phyloP scores from a whole-genome alignment of 2,113 vertebrate species.

The Peromyscus polionotus region DNA sequence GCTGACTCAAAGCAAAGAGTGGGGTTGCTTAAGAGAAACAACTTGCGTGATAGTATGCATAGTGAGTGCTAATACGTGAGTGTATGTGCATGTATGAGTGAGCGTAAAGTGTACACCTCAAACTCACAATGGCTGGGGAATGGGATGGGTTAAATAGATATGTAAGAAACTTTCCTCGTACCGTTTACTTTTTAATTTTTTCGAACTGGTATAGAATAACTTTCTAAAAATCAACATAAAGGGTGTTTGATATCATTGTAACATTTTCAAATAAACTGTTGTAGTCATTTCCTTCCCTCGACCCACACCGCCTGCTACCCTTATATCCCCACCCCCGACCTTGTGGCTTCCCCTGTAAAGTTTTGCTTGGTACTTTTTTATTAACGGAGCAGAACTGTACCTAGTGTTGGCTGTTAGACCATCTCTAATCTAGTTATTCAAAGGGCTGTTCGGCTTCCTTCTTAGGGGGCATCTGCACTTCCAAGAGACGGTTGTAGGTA shows the following conservation, averaged over 20 bases:
- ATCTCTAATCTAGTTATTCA: background rate
- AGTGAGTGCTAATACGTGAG: background rate
- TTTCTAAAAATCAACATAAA: background rate
- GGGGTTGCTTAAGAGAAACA: background rate
- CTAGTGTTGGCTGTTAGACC: background rate
- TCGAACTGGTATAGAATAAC: background rate
- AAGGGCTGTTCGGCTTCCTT: background rate
- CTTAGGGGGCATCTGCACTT: background rate
- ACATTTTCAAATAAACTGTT: background rate
- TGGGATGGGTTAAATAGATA: background rate
- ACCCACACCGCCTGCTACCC: background rate
- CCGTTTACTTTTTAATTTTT: background rate
- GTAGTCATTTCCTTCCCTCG: background rate
- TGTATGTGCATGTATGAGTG: background rate
- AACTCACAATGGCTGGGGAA: background rate
- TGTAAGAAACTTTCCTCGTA: background rate
- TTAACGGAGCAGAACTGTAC: background rate
- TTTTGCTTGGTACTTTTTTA: background rate
- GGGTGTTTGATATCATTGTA: background rate
- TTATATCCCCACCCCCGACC: too few relatives aligned
- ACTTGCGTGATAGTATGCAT: background rate
- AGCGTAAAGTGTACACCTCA: background rate
- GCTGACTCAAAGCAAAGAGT: background rate
- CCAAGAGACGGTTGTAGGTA: background rate
- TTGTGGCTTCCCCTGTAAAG: background rate